Evolutionary conservation across 37 sponge, comb jelly and placozoan species (phyloP), one percentile per base, ranked within the genome.

Genomic region (Geodia barretti): DNA sequence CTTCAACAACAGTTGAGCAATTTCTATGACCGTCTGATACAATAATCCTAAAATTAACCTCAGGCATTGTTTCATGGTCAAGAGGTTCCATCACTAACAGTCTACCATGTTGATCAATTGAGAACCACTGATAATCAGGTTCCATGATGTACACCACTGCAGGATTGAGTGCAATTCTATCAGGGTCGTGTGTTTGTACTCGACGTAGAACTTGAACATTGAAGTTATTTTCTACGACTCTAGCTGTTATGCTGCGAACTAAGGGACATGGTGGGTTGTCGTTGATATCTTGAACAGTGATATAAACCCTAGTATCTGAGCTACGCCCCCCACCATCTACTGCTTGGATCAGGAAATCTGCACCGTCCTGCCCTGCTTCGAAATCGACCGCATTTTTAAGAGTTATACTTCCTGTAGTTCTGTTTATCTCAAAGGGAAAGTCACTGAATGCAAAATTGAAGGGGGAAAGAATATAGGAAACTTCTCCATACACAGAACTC

Each of bases 251-350:
- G 14, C 65, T 78, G 40, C 33, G 1, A 1, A 73, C 3, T 19
- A 32, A 1, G 1, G 81, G 77, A 5, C 73, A 71, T 5, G 94
- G 94, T 60, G 75, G 63, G 30, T 88, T 89, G 71, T 93, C 94
- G 40, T 93, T 93, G 2, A 80, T 37, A 74, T 93, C 94, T 19
- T 70, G 37, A 34, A 93, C 40, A 0, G 70, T 72, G 31, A 93
- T 60, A 24, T 60, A 67, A 7, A 91, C 75, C 4, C 39, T 29
- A 23, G 76, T 74, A 0, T 24, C 35, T 35, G 79, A 66, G 3
- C 21, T 59, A 0, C 58, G 68, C 4, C 84, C 84, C 14, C 76
- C 80, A 9, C 80, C 71, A 74, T 89, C 90, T 14, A 24, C 39
- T 34, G 84, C 90, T 68, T 33, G 47, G 1, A 75, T 80, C 24